Evolutionary conservation across 2,888 invertebrate species (phyloP), one percentile per base, ranked within the genome.

Genomic region (Drepanosiphum platanoidis): DNA sequence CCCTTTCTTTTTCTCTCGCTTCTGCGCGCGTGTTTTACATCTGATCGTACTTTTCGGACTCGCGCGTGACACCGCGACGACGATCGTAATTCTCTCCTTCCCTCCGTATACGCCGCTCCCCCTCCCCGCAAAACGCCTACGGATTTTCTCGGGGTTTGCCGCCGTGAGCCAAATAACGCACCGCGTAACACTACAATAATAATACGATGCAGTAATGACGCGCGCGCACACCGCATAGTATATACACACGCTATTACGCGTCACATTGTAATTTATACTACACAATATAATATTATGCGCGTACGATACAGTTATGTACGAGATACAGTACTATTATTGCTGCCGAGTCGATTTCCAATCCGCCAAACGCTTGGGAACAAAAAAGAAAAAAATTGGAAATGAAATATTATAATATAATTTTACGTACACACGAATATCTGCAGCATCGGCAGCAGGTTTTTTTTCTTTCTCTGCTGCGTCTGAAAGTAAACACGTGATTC

Each of bases 401-500:
- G 15, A 66, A 66, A 68, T 34, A 68, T 2, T 46, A 46, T 64
- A 13, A 64, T 64, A 30, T 27, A 9, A 46, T 46, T 9, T 42
- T 11, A 11, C 7, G 7, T 42, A 11, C n/a, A 52, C 52, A 52
- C 22, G 22, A 52, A 52, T 52, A 52, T 52, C 52, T n/a, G n/a
- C n/a, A 46, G 46, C 32, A 74, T 22, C 74, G 7, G 74, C 34
- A 27, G 75, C 34, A 36, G 75, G 75, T 75, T 58, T 27, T 58
- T 34, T 58, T 77, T 77, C 22, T 39, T n/a, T 70, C n/a, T 39
- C 30, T 22, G n/a, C 34, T 42, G 64, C 36, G 30, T 46, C 66
- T 27, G 32, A 46, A 46, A 68, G 68, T 68, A 79, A 79, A 79
- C 79, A 79, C 68, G 79, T 79, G 79, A 79, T 79, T 52, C 79